Evolutionary conservation across 2,113 vertebrate genomes (phyloP), one percentile per base, ranked within the genome.

Genomic region (Pachypanchax playfairii): DNA sequence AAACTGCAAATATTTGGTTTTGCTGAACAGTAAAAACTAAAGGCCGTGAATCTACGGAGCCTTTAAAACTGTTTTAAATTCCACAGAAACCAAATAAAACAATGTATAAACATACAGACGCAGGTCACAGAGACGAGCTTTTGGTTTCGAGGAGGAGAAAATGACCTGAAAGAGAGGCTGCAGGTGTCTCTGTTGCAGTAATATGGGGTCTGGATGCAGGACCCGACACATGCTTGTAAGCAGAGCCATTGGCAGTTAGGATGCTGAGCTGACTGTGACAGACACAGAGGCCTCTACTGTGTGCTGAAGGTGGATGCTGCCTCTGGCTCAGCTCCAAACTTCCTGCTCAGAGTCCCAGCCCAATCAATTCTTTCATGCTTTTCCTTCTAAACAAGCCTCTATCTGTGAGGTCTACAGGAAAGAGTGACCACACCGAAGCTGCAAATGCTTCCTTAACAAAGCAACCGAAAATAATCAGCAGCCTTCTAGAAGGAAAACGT

Each of bases 321-420:
- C 53, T 62, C 81, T 90, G 89, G 88, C 84, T 53, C 4, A 2
- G 25, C 65, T 83, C 87, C 88, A 86, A 51, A 83, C 84, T 88
- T 88, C 85, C 87, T 84, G 84, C 84, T 85, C 84, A 70, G 65
- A 82, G 79, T 60, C 87, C 75, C 84, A 85, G 79, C 65, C 79
- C 87, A 89, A 89, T 88, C 87, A 86, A 79, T 79, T 80, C 82
- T 85, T 87, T 87, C 71, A 87, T 85, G 79, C 0, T 60, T 76
- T 64, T 61, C 59, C 66, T 77, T 70, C 67, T 72, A 77, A 88
- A 88, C 83, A 86, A 88, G 43, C 75, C 73, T 79, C 75, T 65
- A 69, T 86, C 66, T 87, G 79, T 86, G 77, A 55, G 58, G 75
- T 49, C 82, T 69, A 60, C 83, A 79, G 76, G 77, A 85, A 79